phyloP scores from a whole-genome alignment of 1,140 invertebrate species.

The Colletes latitarsis region DNA sequence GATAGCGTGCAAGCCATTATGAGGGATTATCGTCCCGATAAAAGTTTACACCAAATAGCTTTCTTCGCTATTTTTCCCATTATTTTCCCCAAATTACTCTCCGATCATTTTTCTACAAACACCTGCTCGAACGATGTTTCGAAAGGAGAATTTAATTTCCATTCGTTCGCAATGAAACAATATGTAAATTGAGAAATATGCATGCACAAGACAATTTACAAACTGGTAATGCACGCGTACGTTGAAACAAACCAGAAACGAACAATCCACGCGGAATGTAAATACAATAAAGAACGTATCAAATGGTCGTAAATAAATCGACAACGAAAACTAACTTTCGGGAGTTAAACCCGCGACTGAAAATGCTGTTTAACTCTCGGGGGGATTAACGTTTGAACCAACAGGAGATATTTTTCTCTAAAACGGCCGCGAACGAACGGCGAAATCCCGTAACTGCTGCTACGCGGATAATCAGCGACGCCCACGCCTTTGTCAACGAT shows the following conservation, averaged over 20 bases:
- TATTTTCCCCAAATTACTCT: neutral
- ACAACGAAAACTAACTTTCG: neutral
- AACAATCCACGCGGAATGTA: too few species aligned
- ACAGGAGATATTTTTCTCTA: neutral
- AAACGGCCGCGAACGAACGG: neutral
- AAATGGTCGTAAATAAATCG: neutral
- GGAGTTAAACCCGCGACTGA: neutral
- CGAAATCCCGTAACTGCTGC: constrained; percentile 4
- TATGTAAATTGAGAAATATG: too few species aligned
- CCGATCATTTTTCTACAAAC: too few species aligned
- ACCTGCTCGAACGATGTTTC: too few species aligned
- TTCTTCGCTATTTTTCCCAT: neutral
- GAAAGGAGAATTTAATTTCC: too few species aligned
- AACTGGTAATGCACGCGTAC: too few species aligned
- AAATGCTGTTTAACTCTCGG: neutral
- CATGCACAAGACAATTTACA: too few species aligned
- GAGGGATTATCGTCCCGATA: neutral
- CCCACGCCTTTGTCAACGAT: neutral
- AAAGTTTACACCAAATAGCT: neutral
- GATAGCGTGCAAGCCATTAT: neutral
- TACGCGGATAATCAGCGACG: neutral
- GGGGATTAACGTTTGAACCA: neutral
- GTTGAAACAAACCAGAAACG: too few species aligned
- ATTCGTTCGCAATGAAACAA: too few species aligned
- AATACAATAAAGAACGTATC: too few species aligned